A percentile compares a stretch with the other conserved stretches of the same genome.
These are phyloP conservation scores for Heterodera carotae DNA, from an alignment of 1,140 invertebrate genomes.

Conservation along the genomic window DNA sequence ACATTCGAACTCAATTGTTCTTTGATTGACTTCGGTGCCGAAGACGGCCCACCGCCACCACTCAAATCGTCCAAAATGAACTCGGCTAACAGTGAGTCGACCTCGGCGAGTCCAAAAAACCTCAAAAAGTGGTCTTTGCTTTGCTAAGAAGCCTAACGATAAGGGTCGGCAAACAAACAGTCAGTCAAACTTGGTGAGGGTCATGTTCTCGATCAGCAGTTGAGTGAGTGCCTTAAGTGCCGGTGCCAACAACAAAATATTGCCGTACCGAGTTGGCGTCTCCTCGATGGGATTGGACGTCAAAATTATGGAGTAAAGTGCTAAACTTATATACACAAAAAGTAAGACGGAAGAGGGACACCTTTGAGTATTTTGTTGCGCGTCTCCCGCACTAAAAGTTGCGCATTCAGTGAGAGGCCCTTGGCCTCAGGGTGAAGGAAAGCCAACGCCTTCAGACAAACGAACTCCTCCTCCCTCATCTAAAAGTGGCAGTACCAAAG, in stretches of 20 bases:
- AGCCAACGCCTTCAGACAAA: slow-evolving; percentile 63
- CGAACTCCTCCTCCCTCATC: slow-evolving; percentile 64
- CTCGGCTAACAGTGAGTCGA: slow-evolving; percentile 58
- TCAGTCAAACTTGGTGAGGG: slow-evolving; percentile 53
- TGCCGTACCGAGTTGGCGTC: slow-evolving; percentile 63
- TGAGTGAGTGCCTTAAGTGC: slow-evolving; percentile 64
- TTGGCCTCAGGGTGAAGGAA: slow-evolving; percentile 65
- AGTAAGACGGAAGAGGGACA: background rate
- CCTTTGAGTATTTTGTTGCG: slow-evolving; percentile 61
- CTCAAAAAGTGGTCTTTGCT: no score
- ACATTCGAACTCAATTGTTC: slow-evolving; percentile 37
- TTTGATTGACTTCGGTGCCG: slow-evolving; percentile 47
- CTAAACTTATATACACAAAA: slow-evolving; percentile 18
- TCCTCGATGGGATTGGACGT: slow-evolving; percentile 52
- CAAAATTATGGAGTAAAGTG: slow-evolving; percentile 62
- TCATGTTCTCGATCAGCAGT: slow-evolving; percentile 65
- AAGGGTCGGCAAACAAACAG: no score
- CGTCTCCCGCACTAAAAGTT: slow-evolving; percentile 58
- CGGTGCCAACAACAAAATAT: slow-evolving; percentile 62
- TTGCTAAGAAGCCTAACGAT: background rate
- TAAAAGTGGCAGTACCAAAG: slow-evolving; percentile 37
- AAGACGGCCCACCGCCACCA: slow-evolving; percentile 40
- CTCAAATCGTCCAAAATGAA: slow-evolving; percentile 63
- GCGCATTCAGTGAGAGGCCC: slow-evolving; percentile 51
- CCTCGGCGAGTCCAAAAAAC: slow-evolving; percentile 65